These are phyloP conservation scores for Lasaia peninsularis DNA, from an alignment of 1,140 invertebrate species.

Conservation along the genomic window DNA sequence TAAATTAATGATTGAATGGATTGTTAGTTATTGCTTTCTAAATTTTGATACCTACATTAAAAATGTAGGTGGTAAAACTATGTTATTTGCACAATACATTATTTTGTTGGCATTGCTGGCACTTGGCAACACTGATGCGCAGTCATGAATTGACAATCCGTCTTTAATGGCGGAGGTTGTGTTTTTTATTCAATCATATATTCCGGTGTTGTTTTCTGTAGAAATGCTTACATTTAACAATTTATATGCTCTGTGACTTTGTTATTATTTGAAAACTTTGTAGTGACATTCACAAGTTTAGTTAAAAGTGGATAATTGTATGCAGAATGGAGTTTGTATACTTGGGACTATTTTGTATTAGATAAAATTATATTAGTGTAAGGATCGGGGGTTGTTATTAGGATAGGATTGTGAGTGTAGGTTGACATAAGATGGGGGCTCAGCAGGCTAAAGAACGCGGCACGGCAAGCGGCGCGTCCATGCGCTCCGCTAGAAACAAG, in stretches of 20 bases:
- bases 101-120: no score
- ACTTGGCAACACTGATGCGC: no score
- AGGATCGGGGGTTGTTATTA: conserved; percentile 30
- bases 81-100: no score
- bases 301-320: conserved; percentile 21
- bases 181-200: conserved; percentile 50
- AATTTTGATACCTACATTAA: no score
- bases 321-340: conserved; percentile 45
- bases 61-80: no score
- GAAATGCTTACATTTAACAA: conserved; percentile 30
- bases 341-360: conserved; percentile 41
- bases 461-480: conserved; percentile 80
- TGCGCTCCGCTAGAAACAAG: conserved; percentile 83
- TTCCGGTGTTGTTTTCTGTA: conserved; percentile 44
- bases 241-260: conserved; percentile 13
- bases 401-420: conserved; percentile 30
- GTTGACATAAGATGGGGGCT: conserved; percentile 83
- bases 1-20: no score
- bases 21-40: no score
- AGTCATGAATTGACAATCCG: neutral
- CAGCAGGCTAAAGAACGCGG: conserved; percentile 92
- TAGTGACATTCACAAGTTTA: conserved; percentile 16
- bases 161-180: conserved; percentile 66
- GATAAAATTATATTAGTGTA: conserved; percentile 54
- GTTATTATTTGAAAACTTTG: conserved; percentile 16